These are phyloP conservation scores for Conops quadrifasciatus DNA, from an alignment of 2,888 invertebrate genomes.

Conservation along the genomic window DNA sequence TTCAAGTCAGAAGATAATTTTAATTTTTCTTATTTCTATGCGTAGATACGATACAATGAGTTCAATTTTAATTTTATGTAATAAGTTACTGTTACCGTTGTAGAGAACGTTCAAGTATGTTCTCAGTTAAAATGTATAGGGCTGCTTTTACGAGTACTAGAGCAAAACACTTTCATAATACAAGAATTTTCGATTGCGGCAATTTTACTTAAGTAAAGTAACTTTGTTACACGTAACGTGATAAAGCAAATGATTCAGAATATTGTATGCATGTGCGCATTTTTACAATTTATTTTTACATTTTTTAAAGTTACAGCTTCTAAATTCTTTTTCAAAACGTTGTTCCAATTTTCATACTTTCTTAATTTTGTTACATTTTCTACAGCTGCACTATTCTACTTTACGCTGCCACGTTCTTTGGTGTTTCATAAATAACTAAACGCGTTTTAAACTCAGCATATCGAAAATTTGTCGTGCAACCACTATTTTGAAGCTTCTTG, in stretches of 20 bases:
- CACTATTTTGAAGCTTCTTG: conserved; percentile 1
- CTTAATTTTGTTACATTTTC: background rate
- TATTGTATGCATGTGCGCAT: background rate
- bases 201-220: no score
- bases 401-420: background rate
- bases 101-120: no score
- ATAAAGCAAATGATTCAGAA: background rate
- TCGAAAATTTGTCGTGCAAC: conserved; percentile 12
- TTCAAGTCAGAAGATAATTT: no score
- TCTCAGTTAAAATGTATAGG: no score
- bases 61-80: no score
- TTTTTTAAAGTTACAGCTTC: background rate
- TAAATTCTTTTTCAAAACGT: background rate
- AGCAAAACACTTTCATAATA: no score
- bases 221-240: no score
- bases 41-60: no score
- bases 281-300: background rate
- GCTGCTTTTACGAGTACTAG: no score
- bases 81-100: no score
- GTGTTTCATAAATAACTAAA: conserved; percentile 23
- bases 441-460: background rate
- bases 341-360: background rate
- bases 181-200: no score
- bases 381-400: background rate
- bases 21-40: no score